Evolutionary conservation across 2,113 vertebrate species (phyloP), one percentile per base, ranked within the genome.

Genomic region (Anarhynchus alexandrinus): DNA sequence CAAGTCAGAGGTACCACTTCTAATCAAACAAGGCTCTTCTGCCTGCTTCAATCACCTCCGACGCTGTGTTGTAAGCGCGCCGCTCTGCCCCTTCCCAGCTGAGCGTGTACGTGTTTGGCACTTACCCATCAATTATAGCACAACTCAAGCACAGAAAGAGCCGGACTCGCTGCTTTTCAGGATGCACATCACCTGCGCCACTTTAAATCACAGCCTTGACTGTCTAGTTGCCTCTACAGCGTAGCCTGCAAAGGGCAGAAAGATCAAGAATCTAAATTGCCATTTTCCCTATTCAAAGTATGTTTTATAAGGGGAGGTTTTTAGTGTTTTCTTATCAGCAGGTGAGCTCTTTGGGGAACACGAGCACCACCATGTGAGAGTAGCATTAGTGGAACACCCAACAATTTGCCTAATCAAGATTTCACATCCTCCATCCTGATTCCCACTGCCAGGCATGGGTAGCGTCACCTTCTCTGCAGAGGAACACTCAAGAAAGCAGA

Each of bases 21-120:
- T 36, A 10, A 40, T 32, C 0, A 2, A 65, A 36, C 12, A 19
- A 21, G 16, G 57, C 42, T 91, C 42, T 51, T 55, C 72, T 55
- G 30, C 40, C 21, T 16, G 57, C 51, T 36, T 20, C 42, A 8
- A 2, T 43, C 51, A 29, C 32, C 43, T 17, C 43, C 5, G 1
- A 5, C 2, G 36, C 55, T 3, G 34, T 20, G 38, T 23, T 23
- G 45, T 9, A 32, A 43, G 10, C 21, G 15, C 1, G 0, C 5
- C 0, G 13, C n/a, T 42, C 40, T 47, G 71, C 27, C 54, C 70
- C 54, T 59, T 51, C 54, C 54, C 32, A 59, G 43, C 42, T 36
- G 26, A 26, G 26, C 1, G 0, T 6, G 26, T 2, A 5, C 7
- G 0, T 5, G 6, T 17, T 69, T 61, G 4, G 0, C 54, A 6